Evolutionary conservation across 2,113 vertebrate species (phyloP).

Genomic region (Corythornis vintsioides): DNA sequence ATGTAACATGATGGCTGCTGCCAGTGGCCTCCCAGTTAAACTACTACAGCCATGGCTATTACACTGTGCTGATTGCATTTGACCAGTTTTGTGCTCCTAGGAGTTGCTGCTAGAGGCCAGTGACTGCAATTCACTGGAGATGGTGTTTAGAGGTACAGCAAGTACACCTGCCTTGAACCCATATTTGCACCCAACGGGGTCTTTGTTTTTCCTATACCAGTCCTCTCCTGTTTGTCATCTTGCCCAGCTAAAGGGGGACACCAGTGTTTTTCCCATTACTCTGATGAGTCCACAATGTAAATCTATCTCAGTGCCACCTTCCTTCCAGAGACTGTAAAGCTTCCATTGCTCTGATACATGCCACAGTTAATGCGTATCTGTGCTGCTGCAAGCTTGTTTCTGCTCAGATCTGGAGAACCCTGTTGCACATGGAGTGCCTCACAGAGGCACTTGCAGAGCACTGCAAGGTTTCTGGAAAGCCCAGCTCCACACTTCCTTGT

Average conservation of each 20-base stretch:
- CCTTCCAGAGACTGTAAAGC: background rate
- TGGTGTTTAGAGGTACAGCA: background rate
- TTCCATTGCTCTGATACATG: background rate
- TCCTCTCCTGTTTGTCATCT: background rate
- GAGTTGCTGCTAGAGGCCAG: background rate
- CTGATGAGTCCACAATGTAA: background rate
- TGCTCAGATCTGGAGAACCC: background rate
- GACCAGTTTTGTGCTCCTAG: background rate
- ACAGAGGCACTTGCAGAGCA: background rate
- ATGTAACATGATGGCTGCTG: background rate
- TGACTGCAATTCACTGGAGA: background rate
- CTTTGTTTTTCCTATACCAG: background rate
- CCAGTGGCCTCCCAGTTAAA: background rate
- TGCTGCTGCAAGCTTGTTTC: background rate
- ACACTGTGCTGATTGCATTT: background rate
- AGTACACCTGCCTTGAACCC: accelerated
- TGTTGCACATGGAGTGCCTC: background rate
- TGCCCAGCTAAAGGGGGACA: background rate
- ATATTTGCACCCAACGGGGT: accelerated
- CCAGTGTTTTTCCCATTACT: background rate
- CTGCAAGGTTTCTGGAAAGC: background rate
- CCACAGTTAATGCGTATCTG: background rate
- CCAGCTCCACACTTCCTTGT: background rate
- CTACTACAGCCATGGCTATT: background rate
- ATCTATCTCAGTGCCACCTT: background rate